These are phyloP conservation scores for Danionella cerebrum DNA, from an alignment of 2,113 vertebrate genomes.

Conservation along the genomic window DNA sequence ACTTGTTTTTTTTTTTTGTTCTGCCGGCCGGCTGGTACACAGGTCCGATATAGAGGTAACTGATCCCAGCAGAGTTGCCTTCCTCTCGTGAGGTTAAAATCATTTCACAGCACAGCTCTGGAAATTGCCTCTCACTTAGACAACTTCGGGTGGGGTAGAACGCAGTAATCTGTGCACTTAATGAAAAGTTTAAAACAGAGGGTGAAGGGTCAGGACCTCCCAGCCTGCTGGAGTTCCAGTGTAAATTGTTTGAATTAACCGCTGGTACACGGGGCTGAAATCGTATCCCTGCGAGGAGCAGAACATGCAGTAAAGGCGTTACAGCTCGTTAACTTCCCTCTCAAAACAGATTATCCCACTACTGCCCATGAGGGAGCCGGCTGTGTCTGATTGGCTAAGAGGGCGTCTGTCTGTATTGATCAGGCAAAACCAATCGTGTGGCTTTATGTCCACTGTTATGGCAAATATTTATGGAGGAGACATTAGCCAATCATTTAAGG, in stretches of 20 bases:
- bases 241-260: constrained; percentile 53
- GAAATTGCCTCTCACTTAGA: constrained; percentile 42
- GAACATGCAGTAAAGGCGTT: constrained; percentile 45
- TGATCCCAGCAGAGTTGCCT: constrained; percentile 29
- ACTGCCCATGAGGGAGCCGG: constrained; percentile 39
- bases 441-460: constrained; percentile 50
- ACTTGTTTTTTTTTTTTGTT: neutral
- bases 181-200: constrained; percentile 48
- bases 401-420: constrained; percentile 44
- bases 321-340: constrained; percentile 50
- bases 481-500: constrained; percentile 41
- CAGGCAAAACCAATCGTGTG: constrained; percentile 48
- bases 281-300: constrained; percentile 37
- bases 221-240: constrained; percentile 32
- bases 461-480: constrained; percentile 47
- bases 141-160: constrained; percentile 33
- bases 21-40: neutral
- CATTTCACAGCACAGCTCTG: constrained; percentile 29
- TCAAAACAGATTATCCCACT: constrained; percentile 48
- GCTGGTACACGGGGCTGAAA: constrained; percentile 42
- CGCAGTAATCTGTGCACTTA: constrained; percentile 44
- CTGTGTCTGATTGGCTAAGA: constrained; percentile 32
- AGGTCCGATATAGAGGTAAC: neutral
- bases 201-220: constrained; percentile 44
- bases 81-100: constrained; percentile 37